Evolutionary conservation across 2,797 vertebrate species (phyloP).

Genomic region (Melanotaenia maccullochi): DNA sequence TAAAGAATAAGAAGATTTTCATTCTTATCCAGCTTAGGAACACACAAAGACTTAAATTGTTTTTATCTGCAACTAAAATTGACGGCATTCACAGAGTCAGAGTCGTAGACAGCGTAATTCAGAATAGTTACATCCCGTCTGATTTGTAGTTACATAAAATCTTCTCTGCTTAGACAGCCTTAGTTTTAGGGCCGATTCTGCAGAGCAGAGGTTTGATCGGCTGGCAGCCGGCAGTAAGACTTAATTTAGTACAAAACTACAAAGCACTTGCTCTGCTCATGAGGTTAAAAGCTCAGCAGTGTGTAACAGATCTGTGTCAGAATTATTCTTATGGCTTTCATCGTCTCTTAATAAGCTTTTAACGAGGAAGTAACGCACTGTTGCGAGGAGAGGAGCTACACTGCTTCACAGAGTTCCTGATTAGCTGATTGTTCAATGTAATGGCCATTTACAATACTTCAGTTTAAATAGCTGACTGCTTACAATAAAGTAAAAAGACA

Average conservation of each 20-base stretch:
- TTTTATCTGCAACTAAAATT: neutral
- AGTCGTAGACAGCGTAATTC: neutral
- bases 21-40: neutral
- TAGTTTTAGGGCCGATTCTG: slow-evolving; percentile 1
- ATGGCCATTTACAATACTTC: neutral
- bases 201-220: neutral
- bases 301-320: slow-evolving; percentile 9
- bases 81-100: neutral
- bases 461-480: neutral
- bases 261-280: neutral
- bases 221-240: neutral
- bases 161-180: neutral
- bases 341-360: slow-evolving; percentile 41
- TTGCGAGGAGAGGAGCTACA: neutral
- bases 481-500: neutral
- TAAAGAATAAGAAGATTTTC: neutral
- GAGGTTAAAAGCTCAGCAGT: slow-evolving; percentile 16
- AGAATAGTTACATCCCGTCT: neutral
- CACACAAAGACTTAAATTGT: neutral
- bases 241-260: slow-evolving; percentile 14
- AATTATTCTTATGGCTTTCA: slow-evolving; percentile 22
- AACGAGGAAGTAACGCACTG: slow-evolving; percentile 19
- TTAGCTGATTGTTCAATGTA: neutral
- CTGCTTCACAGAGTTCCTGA: slow-evolving; percentile 7
- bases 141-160: neutral